A percentile compares a stretch with the other conserved stretches of the same genome.
phyloP scores from a whole-genome alignment of 1,140 invertebrate species.

The Mya arenaria region DNA sequence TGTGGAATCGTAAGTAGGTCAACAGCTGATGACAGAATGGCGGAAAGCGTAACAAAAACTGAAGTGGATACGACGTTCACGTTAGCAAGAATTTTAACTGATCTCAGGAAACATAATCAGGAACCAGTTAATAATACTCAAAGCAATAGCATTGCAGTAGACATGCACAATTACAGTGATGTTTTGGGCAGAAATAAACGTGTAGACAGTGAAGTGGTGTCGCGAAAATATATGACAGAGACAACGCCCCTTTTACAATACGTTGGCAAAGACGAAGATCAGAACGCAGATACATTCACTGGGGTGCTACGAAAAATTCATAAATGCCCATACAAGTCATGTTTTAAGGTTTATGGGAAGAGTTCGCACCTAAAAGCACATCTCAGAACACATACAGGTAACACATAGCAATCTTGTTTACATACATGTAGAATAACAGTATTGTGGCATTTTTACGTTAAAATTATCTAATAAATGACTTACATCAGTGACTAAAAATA shows the following conservation, averaged over 20 bases:
- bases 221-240: constrained; percentile 59
- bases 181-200: neutral
- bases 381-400: constrained; percentile 81
- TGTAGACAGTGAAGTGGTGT: constrained; percentile 1
- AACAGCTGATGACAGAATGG: constrained; percentile 63
- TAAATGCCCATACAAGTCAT: constrained; percentile 97
- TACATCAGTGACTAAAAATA: no score
- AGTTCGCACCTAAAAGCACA: constrained; percentile 90
- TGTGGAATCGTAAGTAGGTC: constrained; percentile 39
- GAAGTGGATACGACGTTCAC: constrained; percentile 82
- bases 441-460: no score
- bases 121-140: constrained; percentile 81
- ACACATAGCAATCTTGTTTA: constrained; percentile 60
- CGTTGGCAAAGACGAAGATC: constrained; percentile 57
- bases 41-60: constrained; percentile 62
- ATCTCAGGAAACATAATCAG: constrained; percentile 83
- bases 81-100: constrained; percentile 85
- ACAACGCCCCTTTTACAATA: constrained; percentile 68
- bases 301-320: constrained; percentile 78
- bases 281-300: constrained; percentile 8
- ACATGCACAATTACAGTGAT: constrained; percentile 54
- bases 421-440: neutral
- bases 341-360: constrained; percentile 96
- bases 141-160: constrained; percentile 28
- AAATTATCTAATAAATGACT: no score